A percentile compares a stretch with the other conserved stretches of the same genome.
Conservation (phyloP, 92 coral and sea anemone genomes). For the Pocillopora grandis region DNA sequence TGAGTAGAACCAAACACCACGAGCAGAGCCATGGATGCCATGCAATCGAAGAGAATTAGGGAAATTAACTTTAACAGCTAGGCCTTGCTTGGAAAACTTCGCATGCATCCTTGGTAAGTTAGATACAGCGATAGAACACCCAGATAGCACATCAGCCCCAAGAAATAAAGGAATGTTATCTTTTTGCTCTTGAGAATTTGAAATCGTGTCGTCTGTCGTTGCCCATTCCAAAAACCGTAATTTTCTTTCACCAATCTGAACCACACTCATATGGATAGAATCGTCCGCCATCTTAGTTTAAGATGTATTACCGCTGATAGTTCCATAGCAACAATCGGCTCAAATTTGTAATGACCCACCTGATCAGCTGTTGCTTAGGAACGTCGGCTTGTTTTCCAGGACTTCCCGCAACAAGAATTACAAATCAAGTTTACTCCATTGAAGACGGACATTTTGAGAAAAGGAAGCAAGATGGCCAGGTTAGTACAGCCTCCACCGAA, state of each 20-base stretch:
- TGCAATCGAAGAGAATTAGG: slow-evolving; percentile 56
- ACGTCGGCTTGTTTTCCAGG: slow-evolving; percentile 28
- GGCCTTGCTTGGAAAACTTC: slow-evolving; percentile 75
- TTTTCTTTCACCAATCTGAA: slow-evolving; percentile 54
- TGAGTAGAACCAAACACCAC: slow-evolving; percentile 93
- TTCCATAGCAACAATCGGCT: slow-evolving; percentile 6
- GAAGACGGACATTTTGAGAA: slow-evolving; percentile 23
- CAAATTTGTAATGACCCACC: slow-evolving; percentile 18
- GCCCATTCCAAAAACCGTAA: slow-evolving; percentile 76
- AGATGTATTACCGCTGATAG: slow-evolving; percentile 46
- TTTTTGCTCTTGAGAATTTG: slow-evolving; percentile 21
- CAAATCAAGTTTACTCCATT: slow-evolving; percentile 28
- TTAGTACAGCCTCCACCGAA: slow-evolving; percentile 96
- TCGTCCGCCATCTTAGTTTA: slow-evolving; percentile 65
- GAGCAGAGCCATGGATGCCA: slow-evolving; percentile 86
- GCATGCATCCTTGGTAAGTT: slow-evolving; percentile 94
- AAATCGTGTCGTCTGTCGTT: slow-evolving; percentile 36
- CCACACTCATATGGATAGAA: slow-evolving; percentile 2
- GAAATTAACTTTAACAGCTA: slow-evolving; percentile 79
- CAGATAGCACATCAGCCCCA: slow-evolving; percentile 86
- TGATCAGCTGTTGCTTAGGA: slow-evolving; percentile 55
- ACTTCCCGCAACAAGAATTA: slow-evolving; percentile 50
- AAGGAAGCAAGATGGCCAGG: slow-evolving; percentile 77
- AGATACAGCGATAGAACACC: slow-evolving; percentile 67
- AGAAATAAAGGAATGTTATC: slow-evolving; percentile 69